Evolutionary conservation across 2,113 vertebrate genomes (phyloP).

Genomic region (Eudyptes chrysolophus): DNA sequence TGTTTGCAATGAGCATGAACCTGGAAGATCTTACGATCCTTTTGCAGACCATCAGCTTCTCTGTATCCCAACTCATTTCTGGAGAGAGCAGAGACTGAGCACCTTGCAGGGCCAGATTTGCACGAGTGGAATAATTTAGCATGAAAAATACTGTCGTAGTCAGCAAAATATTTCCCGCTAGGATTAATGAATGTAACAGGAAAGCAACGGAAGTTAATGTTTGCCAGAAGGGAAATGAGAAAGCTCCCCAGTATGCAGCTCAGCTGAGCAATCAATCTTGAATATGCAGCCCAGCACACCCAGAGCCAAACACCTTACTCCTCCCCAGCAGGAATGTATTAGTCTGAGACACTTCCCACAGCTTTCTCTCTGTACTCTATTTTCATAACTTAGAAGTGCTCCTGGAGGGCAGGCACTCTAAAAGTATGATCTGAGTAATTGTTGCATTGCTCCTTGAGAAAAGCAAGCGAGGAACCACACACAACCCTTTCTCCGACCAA

Average conservation of each 20-base stretch:
- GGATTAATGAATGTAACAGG: neutral
- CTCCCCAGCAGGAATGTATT: neutral
- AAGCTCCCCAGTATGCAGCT: neutral
- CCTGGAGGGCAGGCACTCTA: neutral
- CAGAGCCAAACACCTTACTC: neutral
- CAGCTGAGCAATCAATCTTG: neutral
- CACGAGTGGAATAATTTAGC: neutral
- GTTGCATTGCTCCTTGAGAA: neutral
- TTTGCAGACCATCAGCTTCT: neutral
- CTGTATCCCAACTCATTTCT: neutral
- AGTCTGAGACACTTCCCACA: neutral
- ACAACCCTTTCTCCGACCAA: neutral
- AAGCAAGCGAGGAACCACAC: neutral
- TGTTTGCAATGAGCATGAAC: neutral
- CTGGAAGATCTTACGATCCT: neutral
- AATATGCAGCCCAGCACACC: neutral
- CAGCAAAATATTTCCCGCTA: slow-evolving; percentile 7
- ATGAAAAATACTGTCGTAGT: neutral
- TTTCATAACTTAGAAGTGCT: neutral
- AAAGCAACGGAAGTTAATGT: neutral
- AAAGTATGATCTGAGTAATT: neutral
- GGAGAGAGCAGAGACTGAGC: neutral
- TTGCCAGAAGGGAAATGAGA: slow-evolving; percentile 14
- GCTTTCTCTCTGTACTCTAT: neutral
- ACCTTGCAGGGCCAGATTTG: neutral